These are phyloP conservation scores for Drosophila serrata DNA, from an alignment of 1,140 invertebrate species.

Conservation along the genomic window DNA sequence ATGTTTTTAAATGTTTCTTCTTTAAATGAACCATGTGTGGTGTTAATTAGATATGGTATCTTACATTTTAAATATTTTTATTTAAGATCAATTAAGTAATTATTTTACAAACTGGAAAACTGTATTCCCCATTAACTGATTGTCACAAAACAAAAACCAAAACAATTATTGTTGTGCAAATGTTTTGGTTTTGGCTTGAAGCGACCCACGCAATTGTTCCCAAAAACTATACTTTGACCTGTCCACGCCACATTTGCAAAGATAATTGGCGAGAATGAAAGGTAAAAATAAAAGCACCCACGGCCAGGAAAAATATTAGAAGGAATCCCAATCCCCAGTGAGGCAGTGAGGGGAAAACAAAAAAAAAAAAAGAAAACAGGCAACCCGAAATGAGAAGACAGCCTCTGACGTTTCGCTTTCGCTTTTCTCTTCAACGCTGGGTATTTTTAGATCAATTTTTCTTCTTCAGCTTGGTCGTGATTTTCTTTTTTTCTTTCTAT, in stretches of 20 bases:
- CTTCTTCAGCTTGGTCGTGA: slow-evolving; percentile 20
- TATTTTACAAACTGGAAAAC: neutral
- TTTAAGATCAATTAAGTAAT: too few species aligned
- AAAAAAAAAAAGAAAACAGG: neutral
- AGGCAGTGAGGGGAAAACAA: neutral
- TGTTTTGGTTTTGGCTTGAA: slow-evolving; percentile 1
- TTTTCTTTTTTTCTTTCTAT: slow-evolving; percentile 14
- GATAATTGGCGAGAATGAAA: slow-evolving; percentile 36
- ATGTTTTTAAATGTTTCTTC: too few species aligned
- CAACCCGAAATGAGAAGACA: slow-evolving; percentile 17
- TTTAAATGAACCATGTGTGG: too few species aligned
- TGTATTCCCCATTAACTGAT: neutral
- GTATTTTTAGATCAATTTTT: slow-evolving; percentile 54
- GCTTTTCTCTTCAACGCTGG: slow-evolving; percentile 27
- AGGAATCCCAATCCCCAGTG: slow-evolving; percentile 40
- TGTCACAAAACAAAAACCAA: neutral
- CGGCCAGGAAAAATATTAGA: slow-evolving; percentile 29
- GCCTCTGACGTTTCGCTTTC: slow-evolving; percentile 48
- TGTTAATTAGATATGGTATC: too few species aligned
- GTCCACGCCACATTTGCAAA: slow-evolving; percentile 49
- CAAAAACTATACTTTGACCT: slow-evolving; percentile 41
- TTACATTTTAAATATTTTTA: too few species aligned
- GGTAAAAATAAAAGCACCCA: slow-evolving; percentile 27
- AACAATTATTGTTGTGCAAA: neutral
- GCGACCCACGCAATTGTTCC: slow-evolving; percentile 21